Base-by-base conservation (phyloP, 2,797 vertebrate genomes). In the Microctenopoma stevenorrisi region DNA sequence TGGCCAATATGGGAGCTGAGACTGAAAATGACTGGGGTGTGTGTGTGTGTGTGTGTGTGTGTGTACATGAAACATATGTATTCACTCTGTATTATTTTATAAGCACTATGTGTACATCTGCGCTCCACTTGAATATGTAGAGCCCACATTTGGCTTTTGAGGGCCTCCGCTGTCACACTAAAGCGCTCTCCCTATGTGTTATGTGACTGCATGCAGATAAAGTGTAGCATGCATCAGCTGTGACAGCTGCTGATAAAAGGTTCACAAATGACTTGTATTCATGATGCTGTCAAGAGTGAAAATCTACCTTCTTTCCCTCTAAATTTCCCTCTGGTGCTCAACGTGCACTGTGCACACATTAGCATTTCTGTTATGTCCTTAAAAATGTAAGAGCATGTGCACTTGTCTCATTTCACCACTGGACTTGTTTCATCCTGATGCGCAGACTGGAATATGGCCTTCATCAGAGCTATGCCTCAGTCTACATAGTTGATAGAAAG, bases 191-290 rank as follows among this genome's bases (percentile, higher is more conserved):
- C 63, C 76, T 57, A 40, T 65, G 59, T 77, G 70, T 88, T 71
- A 72, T 76, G 78, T 63, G 79, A 85, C 76, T 76, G 78, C 81
- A 78, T 81, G 81, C 87, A 86, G 91, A 92, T 90, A 88, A 91
- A 88, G 72, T 82, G 57, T 28, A 55, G 78, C 37, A 57, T 26
- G 67, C 57, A 79, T 90, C 87, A 85, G 74, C 86, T 81, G 78
- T 88, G 91, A 91, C 91, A 88, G 85, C 76, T 53, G 64, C 85
- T 86, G 92, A 93, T 93, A 92, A 90, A 90, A 86, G 22, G 50
- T 78, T 86, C 79, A 81, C 76, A 86, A 87, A 89, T 78, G 81
- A 82, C 82, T 81, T 60, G 75, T 85, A 81, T 87, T 86, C 72
- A 74, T 78, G 68, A 89, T 87, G 76, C 76, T 76, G 82, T 84